Conservation (phyloP, 2,113 vertebrate species). For the Dicerorhinus sumatrensis region DNA sequence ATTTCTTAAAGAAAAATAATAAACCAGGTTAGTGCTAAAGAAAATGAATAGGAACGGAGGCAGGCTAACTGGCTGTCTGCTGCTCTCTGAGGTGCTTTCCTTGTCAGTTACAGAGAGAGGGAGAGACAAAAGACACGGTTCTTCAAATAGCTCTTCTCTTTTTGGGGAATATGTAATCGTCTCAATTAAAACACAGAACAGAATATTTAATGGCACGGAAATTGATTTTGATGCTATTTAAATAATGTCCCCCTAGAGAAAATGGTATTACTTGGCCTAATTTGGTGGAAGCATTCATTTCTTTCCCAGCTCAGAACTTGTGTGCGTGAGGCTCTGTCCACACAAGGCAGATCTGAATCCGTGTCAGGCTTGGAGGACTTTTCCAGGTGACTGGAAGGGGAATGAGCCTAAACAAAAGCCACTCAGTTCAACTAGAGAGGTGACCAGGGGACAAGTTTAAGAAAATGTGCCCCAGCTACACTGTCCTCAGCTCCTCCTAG, state of each 20-base stretch:
- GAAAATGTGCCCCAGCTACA: background rate
- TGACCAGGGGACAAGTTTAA: background rate
- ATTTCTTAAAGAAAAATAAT: slow-evolving; percentile 68
- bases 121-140: background rate
- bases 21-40: slow-evolving; percentile 52
- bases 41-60: background rate
- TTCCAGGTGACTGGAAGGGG: background rate
- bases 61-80: background rate
- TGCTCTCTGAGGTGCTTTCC: background rate
- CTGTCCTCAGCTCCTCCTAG: background rate
- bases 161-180: slow-evolving; percentile 70
- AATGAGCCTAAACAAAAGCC: background rate
- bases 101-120: background rate
- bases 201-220: slow-evolving; percentile 82
- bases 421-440: background rate
- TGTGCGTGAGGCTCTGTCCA: background rate
- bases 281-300: slow-evolving; percentile 65
- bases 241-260: slow-evolving; percentile 74
- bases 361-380: background rate
- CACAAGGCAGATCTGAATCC: background rate
- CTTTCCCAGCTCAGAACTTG: slow-evolving; percentile 34
- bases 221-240: slow-evolving; percentile 81
- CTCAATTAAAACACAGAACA: slow-evolving; percentile 82
- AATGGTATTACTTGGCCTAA: slow-evolving; percentile 73
- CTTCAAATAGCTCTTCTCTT: slow-evolving; percentile 76